Base-by-base conservation (phyloP, 1,140 invertebrate species). In the Hyphantria cunea region DNA sequence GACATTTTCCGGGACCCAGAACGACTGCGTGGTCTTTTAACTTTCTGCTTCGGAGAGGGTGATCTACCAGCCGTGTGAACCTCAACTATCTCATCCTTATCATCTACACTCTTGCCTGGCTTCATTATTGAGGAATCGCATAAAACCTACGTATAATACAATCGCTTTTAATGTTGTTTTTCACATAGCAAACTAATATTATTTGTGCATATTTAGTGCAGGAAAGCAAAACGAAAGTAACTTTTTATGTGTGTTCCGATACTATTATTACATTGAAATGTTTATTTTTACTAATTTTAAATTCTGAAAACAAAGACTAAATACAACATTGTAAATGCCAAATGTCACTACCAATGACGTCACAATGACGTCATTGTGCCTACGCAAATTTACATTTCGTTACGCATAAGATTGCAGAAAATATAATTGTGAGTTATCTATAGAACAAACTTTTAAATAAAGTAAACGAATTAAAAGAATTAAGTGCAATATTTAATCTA, bases 1-100 rank as follows among this genome's bases (percentile, higher is more conserved):
- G 86, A 90, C 31, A 88, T 71, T 58, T 84, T 91, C 32, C 82
- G 74, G 13, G 88, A 85, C 5, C 77, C 81, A 0, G 88, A 88
- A 10, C 76, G 56, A 66, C 84, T 87, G 50, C 78, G 54, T 0
- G 82, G 67, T 48, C 67, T 72, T 15, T 79, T 83, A 2, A 9
- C 72, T 69, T 78, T 88, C 17, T 77, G 77, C 55, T 83, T 89
- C 0, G 86, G 86, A 45, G 85, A 91, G 3, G 89, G 85, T 32
- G 88, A 89, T 0, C 85, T 70, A 9, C 76, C 85, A 4, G 77
- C 65, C 5, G 75, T 80, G 58, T 89, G 86, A 0, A 90, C 80
- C 60, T 89, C 86, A 14, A 74, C 89, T 66, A 90, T 84, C 68
- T 90, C 87, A 51, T 88, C 84, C 39, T 78, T 85, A 6, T 74